Conservation (phyloP, 2,113 vertebrate species). For the Rhagologus leucostigma region DNA sequence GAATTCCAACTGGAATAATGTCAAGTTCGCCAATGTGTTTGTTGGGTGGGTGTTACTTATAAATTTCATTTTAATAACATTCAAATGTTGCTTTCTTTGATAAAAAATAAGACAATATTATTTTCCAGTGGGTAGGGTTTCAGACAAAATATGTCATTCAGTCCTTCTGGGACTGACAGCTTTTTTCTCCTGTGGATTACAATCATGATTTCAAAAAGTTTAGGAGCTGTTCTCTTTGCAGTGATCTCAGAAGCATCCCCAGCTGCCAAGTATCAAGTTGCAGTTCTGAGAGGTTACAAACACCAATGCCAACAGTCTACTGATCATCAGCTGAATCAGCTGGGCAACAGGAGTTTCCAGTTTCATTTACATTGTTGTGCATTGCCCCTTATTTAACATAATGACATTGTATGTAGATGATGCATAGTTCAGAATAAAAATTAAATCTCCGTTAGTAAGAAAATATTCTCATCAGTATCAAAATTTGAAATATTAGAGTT, state of each 20-base stretch:
- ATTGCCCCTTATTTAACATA: background rate
- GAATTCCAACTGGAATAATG: background rate
- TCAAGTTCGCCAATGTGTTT: background rate
- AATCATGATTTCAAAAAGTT: background rate
- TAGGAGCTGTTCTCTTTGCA: background rate
- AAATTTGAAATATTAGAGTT: background rate
- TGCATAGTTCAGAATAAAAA: background rate
- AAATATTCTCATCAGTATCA: background rate
- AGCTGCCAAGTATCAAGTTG: background rate
- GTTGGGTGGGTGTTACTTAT: background rate
- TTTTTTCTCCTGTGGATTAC: background rate
- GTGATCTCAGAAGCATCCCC: background rate
- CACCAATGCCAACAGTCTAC: rapidly evolving
- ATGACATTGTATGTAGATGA: background rate
- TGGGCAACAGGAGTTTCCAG: background rate
- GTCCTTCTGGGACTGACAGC: background rate
- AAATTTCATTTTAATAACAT: background rate
- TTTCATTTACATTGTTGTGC: background rate
- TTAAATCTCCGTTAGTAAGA: background rate
- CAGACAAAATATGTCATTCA: background rate
- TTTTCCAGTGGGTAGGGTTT: background rate
- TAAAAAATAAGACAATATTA: background rate
- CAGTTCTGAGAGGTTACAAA: background rate
- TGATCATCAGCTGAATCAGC: background rate
- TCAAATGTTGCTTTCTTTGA: background rate